These are phyloP conservation scores for Xiphorhynchus erythropygius DNA, from an alignment of 2,797 vertebrate species.

Conservation along the genomic window DNA sequence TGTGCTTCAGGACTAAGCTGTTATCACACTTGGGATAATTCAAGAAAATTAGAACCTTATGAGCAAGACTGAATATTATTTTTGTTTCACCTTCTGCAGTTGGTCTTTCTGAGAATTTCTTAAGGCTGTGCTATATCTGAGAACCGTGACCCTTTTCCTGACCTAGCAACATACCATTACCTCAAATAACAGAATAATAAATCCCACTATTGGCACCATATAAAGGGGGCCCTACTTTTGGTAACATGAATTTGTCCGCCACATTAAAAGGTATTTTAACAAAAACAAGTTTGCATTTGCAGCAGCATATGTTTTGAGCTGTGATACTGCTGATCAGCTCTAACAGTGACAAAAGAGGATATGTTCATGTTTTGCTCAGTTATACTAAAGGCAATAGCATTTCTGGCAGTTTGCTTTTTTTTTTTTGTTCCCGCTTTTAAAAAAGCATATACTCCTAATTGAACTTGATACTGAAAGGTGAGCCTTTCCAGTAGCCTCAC, in stretches of 20 bases:
- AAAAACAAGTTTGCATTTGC: slow-evolving; percentile 10
- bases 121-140: background rate
- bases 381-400: background rate
- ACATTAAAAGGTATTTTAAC: background rate
- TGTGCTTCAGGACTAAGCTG: background rate
- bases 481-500: background rate
- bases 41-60: slow-evolving; percentile 47
- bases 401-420: background rate
- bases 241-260: background rate
- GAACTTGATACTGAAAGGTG: background rate
- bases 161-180: background rate
- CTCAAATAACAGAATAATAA: slow-evolving; percentile 42
- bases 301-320: background rate
- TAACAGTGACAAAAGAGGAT: background rate
- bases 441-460: background rate
- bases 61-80: slow-evolving; percentile 3
- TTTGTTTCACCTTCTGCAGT: background rate
- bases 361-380: background rate
- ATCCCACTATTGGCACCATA: background rate
- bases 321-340: background rate
- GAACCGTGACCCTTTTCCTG: background rate
- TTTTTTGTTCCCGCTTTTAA: background rate
- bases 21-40: slow-evolving; percentile 21
- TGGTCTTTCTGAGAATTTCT: background rate
- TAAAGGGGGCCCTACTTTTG: background rate